Base-by-base conservation (phyloP, 2,797 vertebrate species). In the Erethizon dorsatum region DNA sequence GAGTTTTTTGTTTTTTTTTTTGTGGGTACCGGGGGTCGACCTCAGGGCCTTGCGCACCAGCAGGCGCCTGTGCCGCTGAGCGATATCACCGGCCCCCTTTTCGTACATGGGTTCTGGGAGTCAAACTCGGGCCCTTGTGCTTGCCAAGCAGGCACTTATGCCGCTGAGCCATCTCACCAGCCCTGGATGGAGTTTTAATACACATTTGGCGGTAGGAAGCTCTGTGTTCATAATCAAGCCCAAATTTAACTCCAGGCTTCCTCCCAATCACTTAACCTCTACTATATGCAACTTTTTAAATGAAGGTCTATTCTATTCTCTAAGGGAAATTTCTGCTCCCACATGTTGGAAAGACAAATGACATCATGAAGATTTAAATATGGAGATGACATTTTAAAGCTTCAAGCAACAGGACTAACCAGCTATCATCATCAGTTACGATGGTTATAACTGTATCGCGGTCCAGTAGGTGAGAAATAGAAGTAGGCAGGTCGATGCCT, bases 341-440 rank as follows among this genome's bases (percentile, higher is more conserved):
- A 57, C 7, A 71, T 83, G 65, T 67, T 84, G 90, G 52, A 95
- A 87, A 86, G 91, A 96, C 88, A 94, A 92, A 97, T 83, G 54
- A 57, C 61, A 92, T 41, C 73, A n/a, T 1, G 14, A 78, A 8
- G 28, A 79, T 54, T 96, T 94, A 96, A 90, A 92, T 88, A 82
- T 65, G 61, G 56, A 91, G 37, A 78, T 59, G 71, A 79, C 50
- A 88, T 91, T 96, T 91, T 85, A 92, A 93, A 94, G 37, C 57
- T 88, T 37, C 1, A 2, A 45, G 54, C 31, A 61, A 57, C 87
- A 79, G 86, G 91, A 91, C 69, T 56, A 80, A 67, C 47, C 2
- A 33, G 80, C 26, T 61, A 71, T 93, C 57, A 82, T 63, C 82
- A 91, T 95, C 61, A n/a, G 10, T 91, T 92, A 65, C 5, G 52